These are phyloP conservation scores for Caenorhabditis latens DNA, from an alignment of 1,140 invertebrate species.

Conservation along the genomic window DNA sequence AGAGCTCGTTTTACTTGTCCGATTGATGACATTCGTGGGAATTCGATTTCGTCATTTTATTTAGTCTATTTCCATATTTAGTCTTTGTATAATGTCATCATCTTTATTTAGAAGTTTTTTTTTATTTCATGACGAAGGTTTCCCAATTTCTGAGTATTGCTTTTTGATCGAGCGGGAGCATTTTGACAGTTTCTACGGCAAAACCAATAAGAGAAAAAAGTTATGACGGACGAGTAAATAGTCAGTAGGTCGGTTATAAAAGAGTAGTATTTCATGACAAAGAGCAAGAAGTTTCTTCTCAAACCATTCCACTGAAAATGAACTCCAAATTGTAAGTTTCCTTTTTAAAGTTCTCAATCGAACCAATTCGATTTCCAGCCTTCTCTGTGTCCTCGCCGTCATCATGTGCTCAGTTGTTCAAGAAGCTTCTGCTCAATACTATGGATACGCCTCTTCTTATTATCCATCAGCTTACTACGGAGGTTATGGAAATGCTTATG, in stretches of 20 bases:
- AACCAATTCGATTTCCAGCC: not conserved
- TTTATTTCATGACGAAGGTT: not conserved
- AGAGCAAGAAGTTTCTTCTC: not conserved
- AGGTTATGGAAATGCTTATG: constrained; percentile 40
- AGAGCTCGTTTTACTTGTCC: not conserved
- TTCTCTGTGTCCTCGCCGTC: constrained; percentile 33
- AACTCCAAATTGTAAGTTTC: constrained; percentile 47
- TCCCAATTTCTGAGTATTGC: not conserved
- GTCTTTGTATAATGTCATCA: not conserved
- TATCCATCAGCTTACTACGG: constrained; percentile 40
- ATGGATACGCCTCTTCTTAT: constrained; percentile 47
- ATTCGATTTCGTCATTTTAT: not conserved
- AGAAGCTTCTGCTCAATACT: constrained; percentile 54
- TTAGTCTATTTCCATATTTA: not conserved
- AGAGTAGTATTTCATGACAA: not conserved
- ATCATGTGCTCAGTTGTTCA: constrained; percentile 44
- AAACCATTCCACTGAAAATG: not conserved
- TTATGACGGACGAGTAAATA: not conserved
- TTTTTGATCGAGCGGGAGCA: not conserved
- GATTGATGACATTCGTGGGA: not conserved
- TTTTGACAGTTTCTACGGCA: constrained; percentile 42
- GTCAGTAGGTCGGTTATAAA: constrained; percentile 21
- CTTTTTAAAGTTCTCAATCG: not conserved
- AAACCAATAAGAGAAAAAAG: constrained; percentile 34
- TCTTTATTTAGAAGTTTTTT: not conserved